Evolutionary conservation across 2,888 invertebrate species (phyloP), one percentile per base, ranked within the genome.

Genomic region (Panopea generosa): DNA sequence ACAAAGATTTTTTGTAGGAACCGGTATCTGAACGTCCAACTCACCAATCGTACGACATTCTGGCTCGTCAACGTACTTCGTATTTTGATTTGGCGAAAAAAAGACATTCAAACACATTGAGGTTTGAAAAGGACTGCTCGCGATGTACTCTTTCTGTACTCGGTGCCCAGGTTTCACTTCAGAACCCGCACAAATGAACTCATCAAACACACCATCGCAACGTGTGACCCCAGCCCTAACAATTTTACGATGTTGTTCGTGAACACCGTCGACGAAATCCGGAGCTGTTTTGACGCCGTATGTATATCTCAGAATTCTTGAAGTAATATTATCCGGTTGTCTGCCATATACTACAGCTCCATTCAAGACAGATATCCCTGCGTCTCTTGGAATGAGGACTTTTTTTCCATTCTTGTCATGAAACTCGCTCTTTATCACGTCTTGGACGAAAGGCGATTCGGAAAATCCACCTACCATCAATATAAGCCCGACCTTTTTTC

Each of bases 391-490:
- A 55, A 78, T 73, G 18, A 82, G 70, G 7, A 82, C 63, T 43
- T 66, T 65, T 24, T 55, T 59, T 7, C 20, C 60, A 22, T 69
- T 75, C 38, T 72, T 78, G 14, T 65, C 63, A 16, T 75, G 72
- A 53, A 78, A 82, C 56, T 68, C 76, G 0, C 22, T 40, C 27
- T 73, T 75, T 7, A 82, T 63, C 11, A 78, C 75, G 43, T 78
- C 70, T 50, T 78, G 82, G 16, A 81, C 72, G 53, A 45, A 77
- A 0, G 68, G 40, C 16, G 77, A 74, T 65, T 81, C 81, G 1
- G 81, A 77, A 38, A 81, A 77, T 18, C 81, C 81, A 11, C 81
- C 81, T 2, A 81, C 81, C 71, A 81, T 72, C 45, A 81, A 61
- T 20, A 81, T 77, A 16, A 77, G 50, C 14, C 60, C 47, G 1